Conservation (phyloP, 2,888 invertebrate genomes). For the Clistopyga incitator region DNA sequence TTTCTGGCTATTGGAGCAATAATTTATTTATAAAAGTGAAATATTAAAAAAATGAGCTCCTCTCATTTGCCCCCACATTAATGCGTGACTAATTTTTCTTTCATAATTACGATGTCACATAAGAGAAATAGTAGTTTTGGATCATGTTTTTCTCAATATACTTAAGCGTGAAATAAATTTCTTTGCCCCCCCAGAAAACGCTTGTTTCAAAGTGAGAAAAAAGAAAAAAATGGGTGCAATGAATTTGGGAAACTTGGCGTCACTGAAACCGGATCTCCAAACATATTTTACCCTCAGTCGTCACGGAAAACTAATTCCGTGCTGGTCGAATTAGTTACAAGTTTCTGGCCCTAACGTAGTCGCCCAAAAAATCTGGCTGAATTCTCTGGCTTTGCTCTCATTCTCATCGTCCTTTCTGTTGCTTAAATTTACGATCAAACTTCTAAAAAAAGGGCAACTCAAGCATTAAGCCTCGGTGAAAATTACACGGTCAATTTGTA, state of each 20-base stretch:
- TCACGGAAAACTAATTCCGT: conserved; percentile 31
- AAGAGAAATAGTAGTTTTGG: neutral
- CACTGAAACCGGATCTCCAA: conserved; percentile 51
- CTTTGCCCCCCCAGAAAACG: neutral
- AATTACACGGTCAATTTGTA: conserved; percentile 44
- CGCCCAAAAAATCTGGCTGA: conserved; percentile 15
- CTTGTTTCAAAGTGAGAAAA: neutral
- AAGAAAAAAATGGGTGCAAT: conserved; percentile 7
- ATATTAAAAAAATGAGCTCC: neutral
- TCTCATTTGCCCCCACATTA: neutral
- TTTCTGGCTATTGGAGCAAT: neutral
- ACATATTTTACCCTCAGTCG: conserved; percentile 47
- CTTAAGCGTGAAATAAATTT: conserved; percentile 3
- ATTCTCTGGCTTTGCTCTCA: conserved; percentile 20
- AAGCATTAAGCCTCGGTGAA: conserved; percentile 34
- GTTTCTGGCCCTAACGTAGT: conserved; percentile 13
- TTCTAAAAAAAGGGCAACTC: neutral
- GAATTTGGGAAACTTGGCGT: conserved; percentile 6
- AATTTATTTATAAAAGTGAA: neutral
- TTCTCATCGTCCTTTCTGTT: conserved; percentile 1
- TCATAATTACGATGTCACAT: neutral
- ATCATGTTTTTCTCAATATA: neutral
- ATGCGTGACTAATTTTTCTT: neutral
- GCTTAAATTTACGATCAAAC: conserved; percentile 46
- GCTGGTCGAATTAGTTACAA: conserved; percentile 56